Evolutionary conservation across 1,140 invertebrate species (phyloP).

Genomic region (Pissodes strobi): DNA sequence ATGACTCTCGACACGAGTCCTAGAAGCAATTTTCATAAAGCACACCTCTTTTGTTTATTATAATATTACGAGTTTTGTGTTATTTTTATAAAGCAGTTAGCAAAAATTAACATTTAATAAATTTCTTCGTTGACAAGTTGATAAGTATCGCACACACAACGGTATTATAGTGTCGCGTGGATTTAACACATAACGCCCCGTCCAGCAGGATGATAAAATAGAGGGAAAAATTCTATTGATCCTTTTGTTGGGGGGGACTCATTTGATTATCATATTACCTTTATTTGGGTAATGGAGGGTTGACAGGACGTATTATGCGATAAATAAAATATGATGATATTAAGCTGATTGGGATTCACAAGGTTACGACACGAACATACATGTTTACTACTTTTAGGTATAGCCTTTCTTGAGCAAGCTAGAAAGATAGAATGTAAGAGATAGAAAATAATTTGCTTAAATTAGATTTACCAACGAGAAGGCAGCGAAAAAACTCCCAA

Average conservation of each 20-base stretch:
- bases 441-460: too few species aligned
- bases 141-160: slow-evolving; percentile 13
- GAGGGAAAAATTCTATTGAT: not conserved
- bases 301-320: too few species aligned
- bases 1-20: not conserved
- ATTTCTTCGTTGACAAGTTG: slow-evolving; percentile 18
- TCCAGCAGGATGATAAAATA: slow-evolving; percentile 3
- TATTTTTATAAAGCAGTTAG: slow-evolving; percentile 20
- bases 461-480: too few species aligned
- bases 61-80: too few species aligned
- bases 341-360: too few species aligned
- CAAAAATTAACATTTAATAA: slow-evolving; percentile 22
- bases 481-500: too few species aligned
- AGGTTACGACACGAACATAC: too few species aligned
- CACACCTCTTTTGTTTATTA: not conserved
- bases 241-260: not conserved
- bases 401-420: too few species aligned
- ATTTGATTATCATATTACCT: slow-evolving; percentile 10
- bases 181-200: slow-evolving; percentile 11
- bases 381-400: too few species aligned
- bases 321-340: too few species aligned
- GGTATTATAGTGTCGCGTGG: slow-evolving; percentile 13
- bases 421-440: too few species aligned
- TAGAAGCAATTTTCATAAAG: not conserved
- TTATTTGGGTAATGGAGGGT: not conserved